Base-by-base conservation (phyloP, 2,113 vertebrate species). In the Stegastes partitus region DNA sequence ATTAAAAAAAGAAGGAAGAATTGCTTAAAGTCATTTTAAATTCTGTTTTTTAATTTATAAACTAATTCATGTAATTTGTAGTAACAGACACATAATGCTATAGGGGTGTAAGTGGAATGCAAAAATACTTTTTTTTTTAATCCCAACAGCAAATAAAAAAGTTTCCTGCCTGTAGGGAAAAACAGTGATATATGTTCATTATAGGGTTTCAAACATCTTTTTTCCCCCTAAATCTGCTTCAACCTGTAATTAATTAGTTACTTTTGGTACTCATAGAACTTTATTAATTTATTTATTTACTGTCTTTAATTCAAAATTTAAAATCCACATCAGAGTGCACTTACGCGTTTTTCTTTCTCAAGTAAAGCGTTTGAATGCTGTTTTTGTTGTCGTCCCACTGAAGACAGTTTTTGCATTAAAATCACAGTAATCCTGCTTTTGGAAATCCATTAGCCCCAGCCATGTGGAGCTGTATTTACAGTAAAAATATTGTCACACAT, bases 401-500 rank as follows among this genome's bases (percentile, higher is more conserved):
- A 55, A 23, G 11, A 47, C 45, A 18, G 14, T 57, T 42, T 28
- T 61, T 58, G 12, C 63, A 49, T 42, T 54, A 21, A 57, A 80
- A 77, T n/a, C 37, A 55, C 56, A 64, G 77, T 82, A 39, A 68
- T 69, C 50, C 57, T 57, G 39, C 73, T 68, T 68, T 39, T 64
- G 51, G 70, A 74, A 65, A 78, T 79, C 59, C 55, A 58, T 83
- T 78, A 71, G 69, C 79, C 57, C 44, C 26, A 61, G 78, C 77
- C 82, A 71, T 76, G 86, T 70, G 84, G 67, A 50, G 66, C 84
- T 82, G 83, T 91, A 89, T 92, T 91, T 91, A 87, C 54, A 86
- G 74, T 87, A 64, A 92, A 91, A 91, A 92, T 91, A 92, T 90
- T 89, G 92, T 86, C 82, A 84, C 84, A 91, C 80, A 79, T 88